A percentile compares a stretch with the other conserved stretches of the same genome.
phyloP scores from a whole-genome alignment of 2,888 invertebrate species.

The Empis stercorea region DNA sequence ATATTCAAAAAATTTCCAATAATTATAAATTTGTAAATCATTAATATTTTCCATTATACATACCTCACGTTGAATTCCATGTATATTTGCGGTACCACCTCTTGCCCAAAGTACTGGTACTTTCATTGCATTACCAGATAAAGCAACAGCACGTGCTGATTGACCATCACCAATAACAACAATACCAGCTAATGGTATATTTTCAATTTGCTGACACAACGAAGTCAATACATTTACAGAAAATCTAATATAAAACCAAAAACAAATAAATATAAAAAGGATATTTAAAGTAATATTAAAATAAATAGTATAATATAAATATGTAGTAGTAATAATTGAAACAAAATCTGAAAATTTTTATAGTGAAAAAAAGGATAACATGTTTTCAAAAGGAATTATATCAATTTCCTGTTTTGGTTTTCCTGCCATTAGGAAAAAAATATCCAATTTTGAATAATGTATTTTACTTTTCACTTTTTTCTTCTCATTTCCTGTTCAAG shows the following conservation, averaged over 20 bases:
- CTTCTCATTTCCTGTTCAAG: no score
- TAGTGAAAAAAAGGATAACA: background rate
- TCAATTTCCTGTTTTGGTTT: no score
- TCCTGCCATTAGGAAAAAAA: no score
- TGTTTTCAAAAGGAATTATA: no score
- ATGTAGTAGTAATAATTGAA: no score
- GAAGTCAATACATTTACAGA: slow-evolving; percentile 21
- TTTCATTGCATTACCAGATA: slow-evolving; percentile 21
- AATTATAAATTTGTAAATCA: no score
- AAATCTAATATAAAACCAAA: slow-evolving; percentile 14
- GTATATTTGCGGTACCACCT: slow-evolving; percentile 21
- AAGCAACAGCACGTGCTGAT: slow-evolving; percentile 21
- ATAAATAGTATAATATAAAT: background rate
- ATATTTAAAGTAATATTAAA: background rate
- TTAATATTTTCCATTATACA: background rate
- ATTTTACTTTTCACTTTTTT: no score
- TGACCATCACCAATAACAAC: slow-evolving; percentile 23
- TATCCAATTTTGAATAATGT: no score
- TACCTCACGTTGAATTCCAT: slow-evolving; percentile 20
- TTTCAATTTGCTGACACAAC: slow-evolving; percentile 20
- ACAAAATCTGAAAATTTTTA: background rate
- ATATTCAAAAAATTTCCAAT: no score
- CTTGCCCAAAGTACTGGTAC: slow-evolving; percentile 23
- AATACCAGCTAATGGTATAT: slow-evolving; percentile 20
- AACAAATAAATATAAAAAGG: background rate